Evolutionary conservation across 2,888 invertebrate species (phyloP).

Genomic region (Reticulitermes lucifugus): DNA sequence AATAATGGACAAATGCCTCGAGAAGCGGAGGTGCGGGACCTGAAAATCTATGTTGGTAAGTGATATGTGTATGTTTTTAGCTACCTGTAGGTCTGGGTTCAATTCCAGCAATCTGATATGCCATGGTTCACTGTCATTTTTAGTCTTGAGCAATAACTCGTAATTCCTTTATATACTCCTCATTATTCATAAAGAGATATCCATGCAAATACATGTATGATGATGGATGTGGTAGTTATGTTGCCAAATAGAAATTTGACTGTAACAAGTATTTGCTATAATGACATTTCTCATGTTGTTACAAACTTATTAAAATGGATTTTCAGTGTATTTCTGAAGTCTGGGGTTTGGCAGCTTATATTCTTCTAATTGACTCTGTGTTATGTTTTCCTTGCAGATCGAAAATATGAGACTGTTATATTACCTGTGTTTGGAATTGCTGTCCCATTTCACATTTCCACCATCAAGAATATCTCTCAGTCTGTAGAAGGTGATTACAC

Average conservation of each 20-base stretch:
- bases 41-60: constrained; percentile 95
- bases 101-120: too few relatives aligned
- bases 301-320: too few relatives aligned
- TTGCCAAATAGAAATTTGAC: too few relatives aligned
- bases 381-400: constrained; percentile 71
- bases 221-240: too few relatives aligned
- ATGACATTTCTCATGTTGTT: too few relatives aligned
- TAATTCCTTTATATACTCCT: too few relatives aligned
- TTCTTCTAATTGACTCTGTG: not conserved
- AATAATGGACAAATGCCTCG: constrained; percentile 91
- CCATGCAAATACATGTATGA: too few relatives aligned
- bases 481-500: constrained; percentile 99
- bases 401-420: constrained; percentile 98
- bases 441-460: constrained; percentile 98
- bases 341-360: not conserved
- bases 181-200: too few relatives aligned
- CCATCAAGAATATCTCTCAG: constrained; percentile 98
- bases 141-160: too few relatives aligned
- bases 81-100: too few relatives aligned
- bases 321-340: not conserved
- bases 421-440: constrained; percentile 96
- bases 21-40: constrained; percentile 91
- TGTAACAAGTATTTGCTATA: too few relatives aligned
- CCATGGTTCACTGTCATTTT: too few relatives aligned
- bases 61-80: constrained; percentile 51